phyloP scores from a whole-genome alignment of 2,113 vertebrate species.

The Xiphophorus couchianus region DNA sequence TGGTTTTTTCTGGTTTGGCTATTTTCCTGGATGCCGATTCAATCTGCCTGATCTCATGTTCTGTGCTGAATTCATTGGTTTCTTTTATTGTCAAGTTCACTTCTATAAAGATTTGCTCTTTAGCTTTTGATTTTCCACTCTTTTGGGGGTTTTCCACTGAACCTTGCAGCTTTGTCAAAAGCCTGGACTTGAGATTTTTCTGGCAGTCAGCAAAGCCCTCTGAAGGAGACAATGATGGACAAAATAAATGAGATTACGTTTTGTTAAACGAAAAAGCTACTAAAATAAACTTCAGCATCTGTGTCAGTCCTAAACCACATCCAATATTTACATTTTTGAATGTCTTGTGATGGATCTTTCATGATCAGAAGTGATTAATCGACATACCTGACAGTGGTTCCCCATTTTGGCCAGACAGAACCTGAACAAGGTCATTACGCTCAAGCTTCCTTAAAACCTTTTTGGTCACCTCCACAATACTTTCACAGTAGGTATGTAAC shows the following conservation, averaged over 20 bases:
- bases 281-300: background rate
- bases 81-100: background rate
- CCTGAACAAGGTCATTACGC: conserved; percentile 13
- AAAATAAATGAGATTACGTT: background rate
- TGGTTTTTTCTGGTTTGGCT: conserved; percentile 17
- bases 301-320: too few relatives aligned
- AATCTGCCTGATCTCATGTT: conserved; percentile 38
- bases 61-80: conserved; percentile 2
- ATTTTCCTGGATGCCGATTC: conserved; percentile 26
- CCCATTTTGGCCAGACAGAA: conserved; percentile 5
- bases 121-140: conserved; percentile 5
- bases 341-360: background rate
- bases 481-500: conserved; percentile 32
- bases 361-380: background rate
- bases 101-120: conserved; percentile 11
- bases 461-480: conserved; percentile 18
- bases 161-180: conserved; percentile 12
- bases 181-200: conserved; percentile 19
- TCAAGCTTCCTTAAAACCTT: conserved; percentile 19
- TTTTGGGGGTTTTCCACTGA: conserved; percentile 3
- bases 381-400: conserved; percentile 12
- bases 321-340: background rate
- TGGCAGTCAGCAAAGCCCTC: conserved; percentile 15
- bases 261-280: background rate
- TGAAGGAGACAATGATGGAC: background rate